Conservation (phyloP, 2,888 invertebrate species). For the Amaurobius ferox region DNA sequence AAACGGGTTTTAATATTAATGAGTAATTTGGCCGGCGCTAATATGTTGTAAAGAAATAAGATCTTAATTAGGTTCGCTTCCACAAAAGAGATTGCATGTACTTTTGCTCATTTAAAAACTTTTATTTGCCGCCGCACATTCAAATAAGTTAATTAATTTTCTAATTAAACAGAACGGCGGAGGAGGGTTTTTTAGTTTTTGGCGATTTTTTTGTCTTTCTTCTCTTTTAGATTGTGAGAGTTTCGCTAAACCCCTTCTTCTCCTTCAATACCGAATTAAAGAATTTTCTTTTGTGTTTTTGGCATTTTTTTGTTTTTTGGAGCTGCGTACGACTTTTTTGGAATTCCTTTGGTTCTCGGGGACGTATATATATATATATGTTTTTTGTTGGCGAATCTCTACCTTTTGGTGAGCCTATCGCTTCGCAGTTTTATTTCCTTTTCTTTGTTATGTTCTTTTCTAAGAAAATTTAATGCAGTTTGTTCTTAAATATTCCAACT, state of each 20-base stretch:
- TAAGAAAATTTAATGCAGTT: conserved; percentile 3
- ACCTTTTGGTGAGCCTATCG: conserved; percentile 35
- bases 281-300: conserved; percentile 61
- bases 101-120: conserved; percentile 73
- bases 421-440: background rate
- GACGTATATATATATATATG: conserved; percentile 43
- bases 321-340: conserved; percentile 65
- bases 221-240: conserved; percentile 40
- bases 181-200: conserved; percentile 64
- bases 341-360: conserved; percentile 57
- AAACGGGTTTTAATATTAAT: conserved; percentile 73
- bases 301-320: conserved; percentile 13
- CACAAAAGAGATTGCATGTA: conserved; percentile 72
- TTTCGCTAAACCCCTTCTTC: conserved; percentile 53
- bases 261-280: conserved; percentile 69
- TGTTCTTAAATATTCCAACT: background rate
- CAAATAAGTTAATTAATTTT: conserved; percentile 73
- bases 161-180: conserved; percentile 72
- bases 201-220: background rate
- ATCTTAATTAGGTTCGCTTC: conserved; percentile 65
- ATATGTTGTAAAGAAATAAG: conserved; percentile 72
- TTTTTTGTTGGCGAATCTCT: conserved; percentile 21
- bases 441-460: background rate
- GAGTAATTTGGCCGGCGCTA: conserved; percentile 72
- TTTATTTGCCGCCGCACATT: conserved; percentile 71